Evolutionary conservation across 2,888 invertebrate species (phyloP).

Genomic region (Selenia dentaria): DNA sequence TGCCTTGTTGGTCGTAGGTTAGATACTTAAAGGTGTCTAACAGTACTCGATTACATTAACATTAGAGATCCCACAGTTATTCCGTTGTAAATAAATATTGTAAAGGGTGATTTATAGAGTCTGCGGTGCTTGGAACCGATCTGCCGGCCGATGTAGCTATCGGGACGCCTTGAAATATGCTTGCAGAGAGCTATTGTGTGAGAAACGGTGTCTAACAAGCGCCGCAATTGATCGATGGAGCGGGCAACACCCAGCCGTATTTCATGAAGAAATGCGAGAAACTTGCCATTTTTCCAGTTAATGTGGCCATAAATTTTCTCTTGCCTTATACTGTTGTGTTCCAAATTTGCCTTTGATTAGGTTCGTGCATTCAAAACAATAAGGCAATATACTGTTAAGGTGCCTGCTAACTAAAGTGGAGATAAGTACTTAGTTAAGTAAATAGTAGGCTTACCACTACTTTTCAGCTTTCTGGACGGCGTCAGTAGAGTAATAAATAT

Average conservation of each 20-base stretch:
- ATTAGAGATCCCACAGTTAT: constrained; percentile 57
- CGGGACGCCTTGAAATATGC: constrained; percentile 81
- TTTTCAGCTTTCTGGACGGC: no score
- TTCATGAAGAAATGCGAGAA: constrained; percentile 68
- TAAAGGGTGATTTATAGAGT: constrained; percentile 80
- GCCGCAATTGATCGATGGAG: constrained; percentile 71
- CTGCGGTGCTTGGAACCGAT: constrained; percentile 66
- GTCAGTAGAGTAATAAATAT: no score
- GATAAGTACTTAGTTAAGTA: no score
- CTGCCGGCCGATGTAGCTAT: constrained; percentile 75
- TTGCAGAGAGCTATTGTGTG: constrained; percentile 79
- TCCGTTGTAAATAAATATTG: constrained; percentile 79
- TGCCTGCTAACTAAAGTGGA: no score
- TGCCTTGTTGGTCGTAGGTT: no score
- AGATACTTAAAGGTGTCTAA: background rate
- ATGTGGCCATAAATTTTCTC: constrained; percentile 29
- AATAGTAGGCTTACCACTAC: no score
- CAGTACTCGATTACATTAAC: constrained; percentile 40
- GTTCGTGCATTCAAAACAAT: no score
- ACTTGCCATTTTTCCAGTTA: constrained; percentile 47
- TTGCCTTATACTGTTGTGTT: background rate
- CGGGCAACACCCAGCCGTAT: constrained; percentile 60
- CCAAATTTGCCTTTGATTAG: no score
- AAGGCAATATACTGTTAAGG: no score
- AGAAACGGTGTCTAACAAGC: constrained; percentile 83